phyloP scores from a whole-genome alignment of 2,113 vertebrate species.

The Myrmecobius fasciatus region DNA sequence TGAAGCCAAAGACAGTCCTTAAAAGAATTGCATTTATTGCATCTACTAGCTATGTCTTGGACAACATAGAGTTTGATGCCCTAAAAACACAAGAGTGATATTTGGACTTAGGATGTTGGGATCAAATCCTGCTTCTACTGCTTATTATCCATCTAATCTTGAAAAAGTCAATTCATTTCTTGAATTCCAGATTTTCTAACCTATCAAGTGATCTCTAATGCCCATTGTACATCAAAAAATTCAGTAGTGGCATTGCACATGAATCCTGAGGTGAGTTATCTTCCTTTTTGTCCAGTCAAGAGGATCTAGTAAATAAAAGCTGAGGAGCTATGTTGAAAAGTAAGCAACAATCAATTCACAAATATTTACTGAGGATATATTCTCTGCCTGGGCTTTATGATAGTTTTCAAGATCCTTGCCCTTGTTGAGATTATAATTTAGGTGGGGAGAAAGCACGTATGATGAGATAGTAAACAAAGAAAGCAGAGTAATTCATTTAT shows the following conservation, averaged over 20 bases:
- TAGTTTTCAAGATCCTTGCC: neutral
- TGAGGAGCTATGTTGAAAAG: neutral
- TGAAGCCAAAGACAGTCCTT: neutral
- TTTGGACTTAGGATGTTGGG: slow-evolving; percentile 52
- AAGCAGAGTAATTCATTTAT: neutral
- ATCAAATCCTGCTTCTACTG: slow-evolving; percentile 55
- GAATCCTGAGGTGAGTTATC: neutral
- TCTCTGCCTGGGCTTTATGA: neutral
- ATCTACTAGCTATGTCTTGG: neutral
- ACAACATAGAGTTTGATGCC: neutral
- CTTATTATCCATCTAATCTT: slow-evolving; percentile 44
- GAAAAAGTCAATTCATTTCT: slow-evolving; percentile 30
- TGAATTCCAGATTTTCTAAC: neutral
- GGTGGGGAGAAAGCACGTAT: neutral
- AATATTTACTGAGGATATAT: neutral
- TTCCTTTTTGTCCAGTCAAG: neutral
- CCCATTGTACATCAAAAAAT: neutral
- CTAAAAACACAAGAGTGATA: neutral
- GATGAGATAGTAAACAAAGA: neutral
- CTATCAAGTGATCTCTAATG: neutral
- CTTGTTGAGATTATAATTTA: neutral
- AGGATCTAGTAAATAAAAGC: neutral
- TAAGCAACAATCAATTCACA: neutral
- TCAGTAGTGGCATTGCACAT: neutral
- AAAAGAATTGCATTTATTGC: neutral